phyloP scores from a whole-genome alignment of 2,113 vertebrate genomes.

The Cygnus buccinator region DNA sequence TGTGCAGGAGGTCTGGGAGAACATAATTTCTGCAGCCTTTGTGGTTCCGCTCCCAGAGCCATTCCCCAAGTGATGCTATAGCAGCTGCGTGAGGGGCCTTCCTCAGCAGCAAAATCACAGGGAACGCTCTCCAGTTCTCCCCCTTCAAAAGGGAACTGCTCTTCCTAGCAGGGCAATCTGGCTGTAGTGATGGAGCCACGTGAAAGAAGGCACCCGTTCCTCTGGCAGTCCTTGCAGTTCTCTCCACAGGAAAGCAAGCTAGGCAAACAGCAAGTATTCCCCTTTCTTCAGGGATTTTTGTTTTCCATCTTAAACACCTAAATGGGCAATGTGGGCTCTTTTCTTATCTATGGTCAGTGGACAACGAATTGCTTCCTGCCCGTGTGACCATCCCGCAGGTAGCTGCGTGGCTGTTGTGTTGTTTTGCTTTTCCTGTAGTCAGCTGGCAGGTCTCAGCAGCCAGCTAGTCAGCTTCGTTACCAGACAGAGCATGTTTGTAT shows the following conservation, averaged over 20 bases:
- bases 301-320: background rate
- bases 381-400: background rate
- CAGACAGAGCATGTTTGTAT: background rate
- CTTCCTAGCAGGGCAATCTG: background rate
- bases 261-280: background rate
- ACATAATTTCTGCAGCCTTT: background rate
- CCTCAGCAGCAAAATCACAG: background rate
- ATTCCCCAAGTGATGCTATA: background rate
- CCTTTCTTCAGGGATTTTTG: background rate
- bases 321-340: background rate
- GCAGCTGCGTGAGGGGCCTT: background rate
- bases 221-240: background rate
- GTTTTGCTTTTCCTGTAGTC: background rate
- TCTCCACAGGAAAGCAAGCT: background rate
- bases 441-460: background rate
- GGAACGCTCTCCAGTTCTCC: background rate
- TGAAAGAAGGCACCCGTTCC: background rate
- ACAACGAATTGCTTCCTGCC: background rate
- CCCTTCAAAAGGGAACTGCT: background rate
- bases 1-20: background rate
- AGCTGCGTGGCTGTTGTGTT: background rate
- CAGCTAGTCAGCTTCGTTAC: background rate
- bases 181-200: rapidly evolving
- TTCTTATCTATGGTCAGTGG: background rate
- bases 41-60: background rate